phyloP scores from a whole-genome alignment of 2,797 vertebrate species.

The Borostomias antarcticus region DNA sequence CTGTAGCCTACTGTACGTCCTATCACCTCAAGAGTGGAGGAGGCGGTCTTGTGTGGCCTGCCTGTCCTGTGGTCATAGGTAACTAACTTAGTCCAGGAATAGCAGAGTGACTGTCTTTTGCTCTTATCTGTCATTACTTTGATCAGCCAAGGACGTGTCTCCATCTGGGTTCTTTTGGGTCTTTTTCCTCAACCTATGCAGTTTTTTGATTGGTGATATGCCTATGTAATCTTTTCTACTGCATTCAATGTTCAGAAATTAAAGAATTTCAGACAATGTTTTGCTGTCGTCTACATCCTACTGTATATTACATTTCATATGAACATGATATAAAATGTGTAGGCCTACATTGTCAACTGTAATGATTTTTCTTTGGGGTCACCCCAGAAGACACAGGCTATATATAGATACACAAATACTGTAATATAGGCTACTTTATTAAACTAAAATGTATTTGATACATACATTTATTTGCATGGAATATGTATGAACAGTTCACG shows the following conservation, averaged over 20 bases:
- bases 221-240: constrained; percentile 65
- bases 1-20: no score
- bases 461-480: no score
- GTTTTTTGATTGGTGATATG: constrained; percentile 56
- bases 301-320: constrained; percentile 57
- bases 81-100: constrained; percentile 9
- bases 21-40: constrained; percentile 6
- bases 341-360: constrained; percentile 53
- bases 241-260: constrained; percentile 58
- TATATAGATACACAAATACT: no score
- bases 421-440: no score
- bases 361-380: constrained; percentile 34
- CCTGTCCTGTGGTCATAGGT: constrained; percentile 45
- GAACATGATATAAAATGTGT: constrained; percentile 69
- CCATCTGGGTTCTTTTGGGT: constrained; percentile 44
- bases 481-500: no score
- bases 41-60: constrained; percentile 12
- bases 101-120: constrained; percentile 24
- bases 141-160: constrained; percentile 39
- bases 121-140: constrained; percentile 30
- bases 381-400: no score
- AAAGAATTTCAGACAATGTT: constrained; percentile 42
- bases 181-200: constrained; percentile 68
- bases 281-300: constrained; percentile 56
- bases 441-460: no score